Evolutionary conservation across 1,140 invertebrate species (phyloP).

Genomic region (Anadara kagoshimensis): DNA sequence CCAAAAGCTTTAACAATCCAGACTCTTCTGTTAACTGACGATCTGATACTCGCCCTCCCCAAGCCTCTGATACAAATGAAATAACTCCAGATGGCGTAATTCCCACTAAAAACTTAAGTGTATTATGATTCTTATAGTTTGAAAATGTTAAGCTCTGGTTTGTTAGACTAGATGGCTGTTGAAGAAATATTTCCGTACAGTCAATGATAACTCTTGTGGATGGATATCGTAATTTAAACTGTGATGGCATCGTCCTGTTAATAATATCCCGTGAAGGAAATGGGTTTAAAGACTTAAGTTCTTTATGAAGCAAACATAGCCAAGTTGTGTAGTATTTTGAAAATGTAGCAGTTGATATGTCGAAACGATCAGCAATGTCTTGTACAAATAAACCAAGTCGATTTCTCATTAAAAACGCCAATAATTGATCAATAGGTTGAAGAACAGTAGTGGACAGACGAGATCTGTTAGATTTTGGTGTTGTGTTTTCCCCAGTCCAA

Average conservation of each 20-base stretch:
- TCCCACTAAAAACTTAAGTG: constrained; percentile 31
- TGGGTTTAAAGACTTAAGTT: constrained; percentile 23
- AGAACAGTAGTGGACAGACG: background rate
- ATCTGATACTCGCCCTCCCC: constrained; percentile 24
- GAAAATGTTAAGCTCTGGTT: constrained; percentile 21
- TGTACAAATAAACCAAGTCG: constrained; percentile 14
- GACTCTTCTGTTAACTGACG: constrained; percentile 3
- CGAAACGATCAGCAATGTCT: constrained; percentile 24
- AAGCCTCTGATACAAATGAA: constrained; percentile 29
- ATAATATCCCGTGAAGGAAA: constrained; percentile 24
- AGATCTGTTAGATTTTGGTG: background rate
- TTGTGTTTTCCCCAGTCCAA: background rate
- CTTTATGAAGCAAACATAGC: constrained; percentile 7
- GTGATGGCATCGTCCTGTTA: constrained; percentile 16
- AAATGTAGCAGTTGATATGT: constrained; percentile 16
- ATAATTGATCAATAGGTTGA: constrained; percentile 1
- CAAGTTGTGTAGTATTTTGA: constrained; percentile 23
- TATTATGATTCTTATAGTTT: constrained; percentile 36
- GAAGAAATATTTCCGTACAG: constrained; percentile 30
- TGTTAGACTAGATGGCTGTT: constrained; percentile 13
- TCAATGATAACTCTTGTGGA: constrained; percentile 16
- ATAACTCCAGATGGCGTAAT: constrained; percentile 34
- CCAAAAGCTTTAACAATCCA: constrained; percentile 17
- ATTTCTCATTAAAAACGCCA: background rate
- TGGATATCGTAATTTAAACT: constrained; percentile 17